Percentiles rank a stretch among this genome's conserved stretches.
phyloP scores from a whole-genome alignment of 2,113 vertebrate species.

The Gobius niger region DNA sequence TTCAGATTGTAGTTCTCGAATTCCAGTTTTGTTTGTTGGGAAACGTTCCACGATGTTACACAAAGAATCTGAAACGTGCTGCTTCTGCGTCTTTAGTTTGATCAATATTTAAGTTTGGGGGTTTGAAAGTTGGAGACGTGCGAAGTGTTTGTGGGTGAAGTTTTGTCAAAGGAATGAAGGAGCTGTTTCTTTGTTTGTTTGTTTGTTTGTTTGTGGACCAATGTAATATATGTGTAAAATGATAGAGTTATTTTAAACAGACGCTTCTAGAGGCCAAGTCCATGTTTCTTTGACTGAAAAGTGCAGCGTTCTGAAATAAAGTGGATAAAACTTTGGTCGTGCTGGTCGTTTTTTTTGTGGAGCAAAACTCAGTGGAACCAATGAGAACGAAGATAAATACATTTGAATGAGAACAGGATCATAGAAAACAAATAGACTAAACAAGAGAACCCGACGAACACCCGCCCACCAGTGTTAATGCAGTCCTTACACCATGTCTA shows the following conservation, averaged over 20 bases:
- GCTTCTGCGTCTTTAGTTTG: background rate
- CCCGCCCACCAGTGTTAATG: too few species aligned
- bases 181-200: background rate
- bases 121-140: background rate
- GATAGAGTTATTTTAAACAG: background rate
- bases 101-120: background rate
- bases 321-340: background rate
- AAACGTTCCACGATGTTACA: background rate
- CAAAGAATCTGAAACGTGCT: background rate
- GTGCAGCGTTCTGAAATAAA: background rate
- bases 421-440: too few species aligned
- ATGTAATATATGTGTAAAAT: background rate
- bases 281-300: background rate
- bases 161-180: background rate
- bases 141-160: background rate
- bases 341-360: background rate
- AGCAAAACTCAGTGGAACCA: background rate
- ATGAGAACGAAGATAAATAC: background rate
- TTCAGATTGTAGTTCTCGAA: background rate
- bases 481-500: too few species aligned
- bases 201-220: conserved; percentile 2
- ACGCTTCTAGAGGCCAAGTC: background rate
- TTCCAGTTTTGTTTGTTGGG: background rate
- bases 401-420: too few species aligned
- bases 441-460: too few species aligned